Percentiles rank a stretch among this genome's conserved stretches.
Conservation (phyloP, 2,113 vertebrate species). For the Xiphophorus maculatus region DNA sequence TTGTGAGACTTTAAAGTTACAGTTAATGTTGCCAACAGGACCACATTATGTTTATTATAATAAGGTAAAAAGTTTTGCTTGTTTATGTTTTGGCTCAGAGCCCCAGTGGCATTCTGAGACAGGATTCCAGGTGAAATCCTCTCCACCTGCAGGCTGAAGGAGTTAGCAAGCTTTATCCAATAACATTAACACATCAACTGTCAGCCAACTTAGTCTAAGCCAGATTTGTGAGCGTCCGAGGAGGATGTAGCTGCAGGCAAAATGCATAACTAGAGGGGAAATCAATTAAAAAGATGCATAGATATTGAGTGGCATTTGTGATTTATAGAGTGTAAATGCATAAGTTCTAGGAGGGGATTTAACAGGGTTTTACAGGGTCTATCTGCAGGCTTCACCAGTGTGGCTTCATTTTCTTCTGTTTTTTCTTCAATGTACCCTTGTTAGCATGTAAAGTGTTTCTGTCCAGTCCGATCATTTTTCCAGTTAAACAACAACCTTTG, state of each 20-base stretch:
- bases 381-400: not conserved
- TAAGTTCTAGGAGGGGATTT: not conserved
- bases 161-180: not conserved
- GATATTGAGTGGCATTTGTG: not conserved
- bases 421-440: not conserved
- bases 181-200: not conserved
- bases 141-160: too few species aligned
- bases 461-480: not conserved
- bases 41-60: not conserved
- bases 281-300: not conserved
- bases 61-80: not conserved
- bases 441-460: not conserved
- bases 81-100: not conserved
- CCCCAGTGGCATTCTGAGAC: not conserved
- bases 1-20: slow-evolving; percentile 42
- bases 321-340: not conserved
- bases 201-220: not conserved
- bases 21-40: not conserved
- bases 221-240: not conserved
- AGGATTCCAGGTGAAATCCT: not conserved
- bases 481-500: not conserved
- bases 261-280: not conserved
- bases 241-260: not conserved
- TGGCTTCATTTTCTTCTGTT: slow-evolving; percentile 5
- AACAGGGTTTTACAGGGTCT: not conserved